phyloP scores from a whole-genome alignment of 1,140 invertebrate species.

The Helicoverpa armigera region DNA sequence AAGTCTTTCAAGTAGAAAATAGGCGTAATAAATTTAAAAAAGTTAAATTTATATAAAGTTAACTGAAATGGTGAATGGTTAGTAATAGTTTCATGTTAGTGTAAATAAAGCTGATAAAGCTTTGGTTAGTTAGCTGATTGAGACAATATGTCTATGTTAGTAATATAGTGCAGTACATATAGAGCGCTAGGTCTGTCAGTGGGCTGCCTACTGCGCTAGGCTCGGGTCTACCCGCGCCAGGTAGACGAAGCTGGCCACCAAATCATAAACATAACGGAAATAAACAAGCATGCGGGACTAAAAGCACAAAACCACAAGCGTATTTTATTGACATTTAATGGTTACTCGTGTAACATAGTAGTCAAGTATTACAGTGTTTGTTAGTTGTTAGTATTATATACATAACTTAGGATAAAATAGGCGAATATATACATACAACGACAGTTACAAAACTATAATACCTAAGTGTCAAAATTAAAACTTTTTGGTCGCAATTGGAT shows the following conservation, averaged over 20 bases:
- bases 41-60: background rate
- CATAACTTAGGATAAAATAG: conserved; percentile 64
- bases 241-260: conserved; percentile 66
- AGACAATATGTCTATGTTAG: background rate
- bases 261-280: conserved; percentile 67
- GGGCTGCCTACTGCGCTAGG: conserved; percentile 35
- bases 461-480: conserved; percentile 51
- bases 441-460: conserved; percentile 59
- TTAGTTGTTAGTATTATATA: conserved; percentile 67
- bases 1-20: conserved; percentile 8
- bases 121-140: background rate
- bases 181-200: conserved; percentile 14
- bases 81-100: background rate
- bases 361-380: conserved; percentile 76
- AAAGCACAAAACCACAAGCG: conserved; percentile 84
- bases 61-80: background rate
- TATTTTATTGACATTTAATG: conserved; percentile 85
- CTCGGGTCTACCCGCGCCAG: conserved; percentile 36
- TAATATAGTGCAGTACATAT: background rate
- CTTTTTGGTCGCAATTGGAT: conserved; percentile 52
- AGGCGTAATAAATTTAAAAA: conserved; percentile 1
- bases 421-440: conserved; percentile 68
- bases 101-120: background rate
- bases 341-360: conserved; percentile 81
- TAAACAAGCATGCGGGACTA: conserved; percentile 84